A percentile compares a stretch with the other conserved stretches of the same genome.
These are phyloP conservation scores for Endomychus coccineus DNA, from an alignment of 2,888 invertebrate species.

Conservation along the genomic window DNA sequence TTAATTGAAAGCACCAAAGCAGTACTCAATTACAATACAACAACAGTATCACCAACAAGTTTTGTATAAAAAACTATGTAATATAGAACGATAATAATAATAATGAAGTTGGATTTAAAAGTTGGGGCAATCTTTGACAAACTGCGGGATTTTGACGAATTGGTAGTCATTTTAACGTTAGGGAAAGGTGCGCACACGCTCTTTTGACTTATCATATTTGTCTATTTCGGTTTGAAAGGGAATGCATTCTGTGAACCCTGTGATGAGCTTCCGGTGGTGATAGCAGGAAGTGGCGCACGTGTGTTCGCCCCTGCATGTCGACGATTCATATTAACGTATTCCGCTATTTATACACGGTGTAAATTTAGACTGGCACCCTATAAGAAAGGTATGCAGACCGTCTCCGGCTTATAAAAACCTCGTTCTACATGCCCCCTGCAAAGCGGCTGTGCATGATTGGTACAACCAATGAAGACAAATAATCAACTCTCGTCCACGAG, in stretches of 20 bases:
- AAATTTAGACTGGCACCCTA: conserved; percentile 20
- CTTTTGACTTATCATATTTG: conserved; percentile 12
- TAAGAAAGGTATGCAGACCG: conserved; percentile 18
- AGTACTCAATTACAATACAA: too few relatives aligned
- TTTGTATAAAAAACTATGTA: too few relatives aligned
- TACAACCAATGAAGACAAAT: too few relatives aligned
- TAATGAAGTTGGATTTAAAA: too few relatives aligned
- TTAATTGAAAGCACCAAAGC: too few relatives aligned
- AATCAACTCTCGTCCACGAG: too few relatives aligned
- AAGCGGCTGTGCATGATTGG: too few relatives aligned
- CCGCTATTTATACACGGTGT: conserved; percentile 1
- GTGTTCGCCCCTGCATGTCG: conserved; percentile 19
- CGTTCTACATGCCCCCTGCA: conserved; percentile 18
- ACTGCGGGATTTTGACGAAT: too few relatives aligned
- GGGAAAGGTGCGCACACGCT: conserved; percentile 5
- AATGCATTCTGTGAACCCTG: conserved; percentile 13
- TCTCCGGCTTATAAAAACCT: conserved; percentile 16
- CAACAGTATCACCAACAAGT: too few relatives aligned
- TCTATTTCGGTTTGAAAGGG: conserved; percentile 12
- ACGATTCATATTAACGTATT: not conserved
- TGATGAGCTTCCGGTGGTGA: conserved; percentile 21
- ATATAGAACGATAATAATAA: too few relatives aligned
- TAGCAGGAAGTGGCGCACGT: conserved; percentile 21
- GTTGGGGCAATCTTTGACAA: too few relatives aligned
- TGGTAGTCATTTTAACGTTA: too few relatives aligned